phyloP scores from a whole-genome alignment of 23 tunicate genomes.

The Halocynthia roretzi region DNA sequence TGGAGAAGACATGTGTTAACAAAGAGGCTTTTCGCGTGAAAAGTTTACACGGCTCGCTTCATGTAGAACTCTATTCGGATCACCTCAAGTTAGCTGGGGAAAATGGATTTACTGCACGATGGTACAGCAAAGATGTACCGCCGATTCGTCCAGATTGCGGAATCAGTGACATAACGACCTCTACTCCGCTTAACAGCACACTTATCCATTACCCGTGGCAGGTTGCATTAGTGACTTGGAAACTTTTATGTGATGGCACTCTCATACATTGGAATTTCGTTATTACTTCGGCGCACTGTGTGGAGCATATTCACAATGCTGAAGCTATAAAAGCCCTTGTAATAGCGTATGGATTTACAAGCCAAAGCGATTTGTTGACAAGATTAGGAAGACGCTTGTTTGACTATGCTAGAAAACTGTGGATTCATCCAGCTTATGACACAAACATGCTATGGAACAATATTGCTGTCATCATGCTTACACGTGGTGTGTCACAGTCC shows the following conservation, averaged over 20 bases:
- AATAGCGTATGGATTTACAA: background rate
- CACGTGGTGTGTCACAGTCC: background rate
- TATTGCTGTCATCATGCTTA: conserved; percentile 3
- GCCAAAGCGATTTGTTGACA: background rate
- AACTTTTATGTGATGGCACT: conserved; percentile 23
- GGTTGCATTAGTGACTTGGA: conserved; percentile 10
- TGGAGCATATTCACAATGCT: conserved; percentile 12
- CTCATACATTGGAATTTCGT: conserved; percentile 14
- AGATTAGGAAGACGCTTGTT: background rate
- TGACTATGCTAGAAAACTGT: conserved; percentile 3
- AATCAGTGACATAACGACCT: background rate
- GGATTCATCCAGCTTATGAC: conserved; percentile 8
- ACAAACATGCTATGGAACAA: background rate
- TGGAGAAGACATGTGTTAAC: background rate
- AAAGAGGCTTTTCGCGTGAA: background rate
- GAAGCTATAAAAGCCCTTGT: background rate
- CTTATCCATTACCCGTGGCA: conserved; percentile 24
- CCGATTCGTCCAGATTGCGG: conserved; percentile 4
- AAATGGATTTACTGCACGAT: conserved; percentile 30
- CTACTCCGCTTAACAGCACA: background rate
- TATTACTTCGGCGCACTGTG: conserved; percentile 24
- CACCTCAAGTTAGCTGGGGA: background rate
- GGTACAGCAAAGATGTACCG: conserved; percentile 20
- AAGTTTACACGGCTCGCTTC: conserved; percentile 1
- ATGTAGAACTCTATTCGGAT: conserved; percentile 14